Evolutionary conservation across 1,140 invertebrate species (phyloP), one percentile per base, ranked within the genome.

Genomic region (Eufriesea mexicana): DNA sequence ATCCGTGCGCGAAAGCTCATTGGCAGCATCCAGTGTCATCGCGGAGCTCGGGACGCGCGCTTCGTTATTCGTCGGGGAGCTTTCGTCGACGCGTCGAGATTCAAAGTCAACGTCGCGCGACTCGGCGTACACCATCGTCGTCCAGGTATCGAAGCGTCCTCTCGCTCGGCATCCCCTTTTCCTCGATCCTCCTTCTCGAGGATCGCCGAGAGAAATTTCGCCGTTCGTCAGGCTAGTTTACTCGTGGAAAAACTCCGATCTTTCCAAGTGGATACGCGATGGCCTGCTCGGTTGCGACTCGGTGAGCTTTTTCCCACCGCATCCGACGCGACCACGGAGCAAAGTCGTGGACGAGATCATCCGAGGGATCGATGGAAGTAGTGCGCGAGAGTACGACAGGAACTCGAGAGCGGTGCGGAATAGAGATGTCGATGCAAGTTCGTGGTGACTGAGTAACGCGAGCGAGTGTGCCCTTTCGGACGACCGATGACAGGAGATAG

Each of bases 1-100:
- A 75, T 86, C 84, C 87, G 87, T 87, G 85, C 87, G 84, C 85
- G 67, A 86, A 91, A 91, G 80, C 89, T 90, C 84, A 68, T 77
- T 83, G 75, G 86, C 89, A 90, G 83, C 91, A 88, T 90, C 87
- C 92, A 93, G 93, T 94, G 89, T 86, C 86, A 91, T 90, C 92
- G 92, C 92, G 92, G 87, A 91, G 82, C 89, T 92, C 88, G 87
- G 72, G 90, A 92, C 91, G 93, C 91, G 90, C 89, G 90, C 84
- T 88, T 83, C 86, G 87, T 77, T 67, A 10, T 4, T 28, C n/a
- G 42, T 54, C 72, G 42, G 49, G 51, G 42, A 66, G 45, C 0
- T n/a, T 45, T 18, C 16, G 2, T 59, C 80, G 18, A 55, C 64
- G 61, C 68, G 25, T 59, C 49, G 70, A 68, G 75, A 18, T 54